phyloP scores from a whole-genome alignment of 2,797 vertebrate species.

The Arctocebus calabarensis region DNA sequence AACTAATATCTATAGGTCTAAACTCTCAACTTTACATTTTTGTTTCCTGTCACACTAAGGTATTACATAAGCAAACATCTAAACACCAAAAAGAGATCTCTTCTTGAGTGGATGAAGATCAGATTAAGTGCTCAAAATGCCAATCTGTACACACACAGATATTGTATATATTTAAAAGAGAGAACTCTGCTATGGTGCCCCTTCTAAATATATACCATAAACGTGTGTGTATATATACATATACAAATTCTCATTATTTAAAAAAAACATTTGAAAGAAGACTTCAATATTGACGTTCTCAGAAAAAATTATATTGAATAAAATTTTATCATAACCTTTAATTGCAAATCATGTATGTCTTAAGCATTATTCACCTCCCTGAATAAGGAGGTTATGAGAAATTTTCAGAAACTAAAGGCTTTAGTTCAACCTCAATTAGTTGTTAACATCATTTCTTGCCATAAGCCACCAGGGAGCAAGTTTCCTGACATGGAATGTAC shows the following conservation, averaged over 20 bases:
- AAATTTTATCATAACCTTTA: conserved; percentile 8
- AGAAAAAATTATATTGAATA: not conserved
- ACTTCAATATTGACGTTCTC: not conserved
- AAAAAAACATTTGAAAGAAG: not conserved
- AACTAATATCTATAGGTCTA: not conserved
- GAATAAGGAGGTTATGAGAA: conserved; percentile 48
- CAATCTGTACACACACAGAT: no score
- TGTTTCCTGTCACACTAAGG: not conserved
- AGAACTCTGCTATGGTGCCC: not conserved
- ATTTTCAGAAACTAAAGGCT: conserved; percentile 54
- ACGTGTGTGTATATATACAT: no score
- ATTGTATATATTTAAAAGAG: no score
- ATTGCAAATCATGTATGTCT: conserved; percentile 40
- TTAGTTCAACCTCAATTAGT: conserved; percentile 73
- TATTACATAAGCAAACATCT: not conserved
- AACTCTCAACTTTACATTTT: not conserved
- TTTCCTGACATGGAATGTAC: conserved; percentile 53
- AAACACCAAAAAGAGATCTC: not conserved
- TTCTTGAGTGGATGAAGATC: not conserved
- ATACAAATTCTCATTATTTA: not conserved
- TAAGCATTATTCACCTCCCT: conserved; percentile 24
- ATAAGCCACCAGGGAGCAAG: conserved; percentile 31
- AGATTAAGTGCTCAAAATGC: not conserved
- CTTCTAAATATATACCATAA: not conserved
- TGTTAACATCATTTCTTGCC: conserved; percentile 19